Evolutionary conservation across 1,140 invertebrate genomes (phyloP).

Genomic region (Drosophila ercepeae): DNA sequence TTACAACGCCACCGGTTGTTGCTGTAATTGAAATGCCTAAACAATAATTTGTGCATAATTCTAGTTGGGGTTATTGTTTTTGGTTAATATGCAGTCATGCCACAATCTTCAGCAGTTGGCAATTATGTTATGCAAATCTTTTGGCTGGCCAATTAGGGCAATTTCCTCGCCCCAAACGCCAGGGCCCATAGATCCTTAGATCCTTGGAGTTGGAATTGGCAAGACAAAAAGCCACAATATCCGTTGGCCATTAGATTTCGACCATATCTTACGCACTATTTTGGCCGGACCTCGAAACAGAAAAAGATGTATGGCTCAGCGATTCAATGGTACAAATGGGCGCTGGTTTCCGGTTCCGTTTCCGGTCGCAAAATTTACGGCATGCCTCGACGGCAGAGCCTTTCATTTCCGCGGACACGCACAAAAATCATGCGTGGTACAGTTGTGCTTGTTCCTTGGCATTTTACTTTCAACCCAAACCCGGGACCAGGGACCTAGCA

Average conservation of each 20-base stretch:
- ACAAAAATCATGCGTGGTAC: constrained; percentile 64
- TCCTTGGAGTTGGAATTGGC: constrained; percentile 44
- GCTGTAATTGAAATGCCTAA: constrained; percentile 75
- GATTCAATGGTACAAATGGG: constrained; percentile 66
- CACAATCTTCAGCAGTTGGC: constrained; percentile 38
- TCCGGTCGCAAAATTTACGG: constrained; percentile 64
- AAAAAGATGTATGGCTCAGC: constrained; percentile 47
- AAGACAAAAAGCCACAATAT: constrained; percentile 73
- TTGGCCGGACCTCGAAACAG: constrained; percentile 19
- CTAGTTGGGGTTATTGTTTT: constrained; percentile 69
- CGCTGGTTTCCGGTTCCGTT: constrained; percentile 74
- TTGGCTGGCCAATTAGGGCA: constrained; percentile 62
- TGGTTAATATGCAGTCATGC: constrained; percentile 68
- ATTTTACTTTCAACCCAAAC: constrained; percentile 20
- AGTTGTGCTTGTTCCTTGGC: constrained; percentile 48
- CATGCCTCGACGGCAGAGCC: constrained; percentile 24
- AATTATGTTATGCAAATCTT: constrained; percentile 71
- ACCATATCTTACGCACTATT: constrained; percentile 61
- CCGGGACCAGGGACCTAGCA: not conserved
- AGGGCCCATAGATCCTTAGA: not conserved
- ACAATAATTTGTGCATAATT: constrained; percentile 80
- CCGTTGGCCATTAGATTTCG: constrained; percentile 71
- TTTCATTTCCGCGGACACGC: constrained; percentile 57
- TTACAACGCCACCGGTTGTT: constrained; percentile 23
- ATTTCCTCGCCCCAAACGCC: constrained; percentile 23